phyloP scores from a whole-genome alignment of 1,140 invertebrate genomes.

The Manduca sexta region DNA sequence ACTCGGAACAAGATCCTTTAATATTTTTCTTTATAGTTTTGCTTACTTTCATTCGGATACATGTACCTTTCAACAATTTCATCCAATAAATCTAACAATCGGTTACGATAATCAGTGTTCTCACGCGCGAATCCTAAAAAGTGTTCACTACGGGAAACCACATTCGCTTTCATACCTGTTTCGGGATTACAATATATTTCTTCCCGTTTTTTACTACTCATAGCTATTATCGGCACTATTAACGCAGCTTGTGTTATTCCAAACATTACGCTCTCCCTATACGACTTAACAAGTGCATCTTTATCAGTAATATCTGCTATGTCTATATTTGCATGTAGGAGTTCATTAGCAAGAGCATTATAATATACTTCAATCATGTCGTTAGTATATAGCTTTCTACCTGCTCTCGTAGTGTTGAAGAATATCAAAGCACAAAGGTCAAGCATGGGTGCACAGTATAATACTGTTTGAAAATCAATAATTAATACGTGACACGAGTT shows the following conservation, averaged over 20 bases:
- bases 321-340: slow-evolving; percentile 48
- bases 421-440: slow-evolving; percentile 72
- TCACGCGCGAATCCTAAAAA: slow-evolving; percentile 59
- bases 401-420: slow-evolving; percentile 64
- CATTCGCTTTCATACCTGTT: slow-evolving; percentile 49
- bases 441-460: slow-evolving; percentile 71
- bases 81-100: slow-evolving; percentile 64
- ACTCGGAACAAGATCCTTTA: no score
- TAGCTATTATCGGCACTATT: slow-evolving; percentile 63
- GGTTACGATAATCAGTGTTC: slow-evolving; percentile 47
- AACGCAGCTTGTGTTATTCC: slow-evolving; percentile 70
- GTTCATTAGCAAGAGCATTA: slow-evolving; percentile 44
- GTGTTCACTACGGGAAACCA: slow-evolving; percentile 58
- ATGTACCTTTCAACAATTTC: slow-evolving; percentile 70
- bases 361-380: slow-evolving; percentile 65
- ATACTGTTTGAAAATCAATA: slow-evolving; percentile 77
- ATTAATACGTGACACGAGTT: slow-evolving; percentile 63
- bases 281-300: slow-evolving; percentile 36
- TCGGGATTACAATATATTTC: slow-evolving; percentile 51
- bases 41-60: slow-evolving; percentile 14
- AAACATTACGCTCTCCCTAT: slow-evolving; percentile 60
- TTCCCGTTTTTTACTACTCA: slow-evolving; percentile 43
- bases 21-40: slow-evolving; percentile 1
- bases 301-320: slow-evolving; percentile 42
- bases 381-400: slow-evolving; percentile 43